phyloP scores from a whole-genome alignment of 2,888 invertebrate genomes.

The Netelia inedita region DNA sequence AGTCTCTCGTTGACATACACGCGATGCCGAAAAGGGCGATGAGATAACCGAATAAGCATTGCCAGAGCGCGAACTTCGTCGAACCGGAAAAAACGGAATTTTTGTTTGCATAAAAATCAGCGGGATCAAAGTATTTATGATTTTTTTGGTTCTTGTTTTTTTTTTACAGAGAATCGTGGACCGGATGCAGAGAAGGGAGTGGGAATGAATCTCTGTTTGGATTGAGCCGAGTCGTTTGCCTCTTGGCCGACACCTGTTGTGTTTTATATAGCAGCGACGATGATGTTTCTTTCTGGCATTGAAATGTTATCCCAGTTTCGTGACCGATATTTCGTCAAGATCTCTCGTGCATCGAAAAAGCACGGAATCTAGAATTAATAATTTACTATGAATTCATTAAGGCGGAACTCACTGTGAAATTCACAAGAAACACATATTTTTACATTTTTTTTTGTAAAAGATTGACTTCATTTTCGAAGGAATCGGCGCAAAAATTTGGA shows the following conservation, averaged over 20 bases:
- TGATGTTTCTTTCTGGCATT: constrained; percentile 11
- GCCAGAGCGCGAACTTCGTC: background rate
- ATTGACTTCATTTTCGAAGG: too few species aligned
- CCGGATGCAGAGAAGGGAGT: background rate
- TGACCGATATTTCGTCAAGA: too few species aligned
- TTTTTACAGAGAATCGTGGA: constrained; percentile 19
- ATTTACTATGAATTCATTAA: too few species aligned
- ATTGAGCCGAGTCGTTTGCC: constrained; percentile 65
- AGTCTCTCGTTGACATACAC: constrained; percentile 26
- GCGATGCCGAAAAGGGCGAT: background rate
- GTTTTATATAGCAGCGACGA: constrained; percentile 59
- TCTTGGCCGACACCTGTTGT: constrained; percentile 70
- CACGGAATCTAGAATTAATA: too few species aligned
- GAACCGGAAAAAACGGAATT: background rate
- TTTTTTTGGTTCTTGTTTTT: background rate
- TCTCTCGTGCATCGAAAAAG: background rate
- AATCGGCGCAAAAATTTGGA: too few species aligned
- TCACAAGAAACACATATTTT: too few species aligned
- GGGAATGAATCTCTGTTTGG: constrained; percentile 63
- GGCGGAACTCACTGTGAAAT: too few species aligned
- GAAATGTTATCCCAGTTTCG: background rate
- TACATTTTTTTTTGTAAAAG: too few species aligned
- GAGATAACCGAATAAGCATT: background rate
- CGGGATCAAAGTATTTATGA: background rate
- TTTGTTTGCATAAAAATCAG: background rate